phyloP scores from a whole-genome alignment of 1,140 invertebrate species.

The Halotydeus destructor region DNA sequence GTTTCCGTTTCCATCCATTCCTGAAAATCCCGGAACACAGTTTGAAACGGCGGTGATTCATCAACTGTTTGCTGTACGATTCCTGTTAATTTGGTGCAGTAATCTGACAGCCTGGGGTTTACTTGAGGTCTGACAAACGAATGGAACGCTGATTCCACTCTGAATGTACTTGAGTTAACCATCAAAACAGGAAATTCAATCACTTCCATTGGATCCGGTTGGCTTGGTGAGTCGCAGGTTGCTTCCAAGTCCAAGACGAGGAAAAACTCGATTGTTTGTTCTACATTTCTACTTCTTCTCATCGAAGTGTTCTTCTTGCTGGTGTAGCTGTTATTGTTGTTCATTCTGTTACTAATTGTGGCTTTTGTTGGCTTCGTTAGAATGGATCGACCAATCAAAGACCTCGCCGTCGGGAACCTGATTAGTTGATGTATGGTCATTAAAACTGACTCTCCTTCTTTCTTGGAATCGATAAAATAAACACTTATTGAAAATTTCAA shows the following conservation, averaged over 20 bases:
- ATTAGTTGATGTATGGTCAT: too few species aligned
- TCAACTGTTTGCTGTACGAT: conserved; percentile 11
- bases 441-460: too few species aligned
- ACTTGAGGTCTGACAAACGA: conserved; percentile 34
- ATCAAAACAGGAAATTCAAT: conserved; percentile 41
- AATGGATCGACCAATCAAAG: too few species aligned
- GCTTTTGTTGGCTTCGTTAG: too few species aligned
- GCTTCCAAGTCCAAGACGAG: conserved; percentile 39
- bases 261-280: conserved; percentile 30
- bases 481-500: too few species aligned
- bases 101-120: conserved; percentile 30
- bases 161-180: conserved; percentile 30
- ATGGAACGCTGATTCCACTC: conserved; percentile 34
- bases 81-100: conserved; percentile 29
- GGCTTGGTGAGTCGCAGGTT: conserved; percentile 28
- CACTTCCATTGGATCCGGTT: conserved; percentile 33
- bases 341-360: too few species aligned
- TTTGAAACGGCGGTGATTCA: conserved; percentile 6
- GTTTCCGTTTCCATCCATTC: conserved; percentile 6
- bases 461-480: too few species aligned
- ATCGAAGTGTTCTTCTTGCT: too few species aligned
- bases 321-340: too few species aligned
- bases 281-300: too few species aligned
- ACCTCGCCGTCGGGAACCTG: too few species aligned
- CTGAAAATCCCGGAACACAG: conserved; percentile 6